These are phyloP conservation scores for Apomyelois bistriatella DNA, from an alignment of 2,888 invertebrate genomes.

Conservation along the genomic window DNA sequence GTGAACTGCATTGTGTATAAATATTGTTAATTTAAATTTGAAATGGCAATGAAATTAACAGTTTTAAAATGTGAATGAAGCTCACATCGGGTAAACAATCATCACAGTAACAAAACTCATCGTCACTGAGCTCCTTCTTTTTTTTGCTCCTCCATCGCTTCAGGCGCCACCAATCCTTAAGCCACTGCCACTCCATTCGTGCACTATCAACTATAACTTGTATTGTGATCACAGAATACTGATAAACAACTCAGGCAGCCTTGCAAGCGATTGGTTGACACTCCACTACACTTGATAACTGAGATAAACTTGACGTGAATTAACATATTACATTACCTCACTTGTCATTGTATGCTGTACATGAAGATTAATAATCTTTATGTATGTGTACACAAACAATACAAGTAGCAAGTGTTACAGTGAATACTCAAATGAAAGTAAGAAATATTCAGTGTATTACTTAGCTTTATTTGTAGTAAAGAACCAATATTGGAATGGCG, in stretches of 20 bases:
- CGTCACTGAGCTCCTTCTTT: constrained; percentile 73
- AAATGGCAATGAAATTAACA: not conserved
- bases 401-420: not conserved
- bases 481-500: not conserved
- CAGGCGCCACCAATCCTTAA: constrained; percentile 90
- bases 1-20: not conserved
- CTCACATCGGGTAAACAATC: constrained; percentile 83
- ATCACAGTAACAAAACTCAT: constrained; percentile 88
- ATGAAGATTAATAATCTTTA: constrained; percentile 46
- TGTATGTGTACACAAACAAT: constrained; percentile 3
- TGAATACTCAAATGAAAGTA: constrained; percentile 5
- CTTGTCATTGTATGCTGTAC: constrained; percentile 61
- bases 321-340: constrained; percentile 66
- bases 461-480: not conserved
- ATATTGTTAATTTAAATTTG: not conserved
- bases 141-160: constrained; percentile 83
- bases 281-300: constrained; percentile 54
- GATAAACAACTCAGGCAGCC: constrained; percentile 48
- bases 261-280: constrained; percentile 58
- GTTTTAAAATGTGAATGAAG: not conserved
- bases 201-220: constrained; percentile 43
- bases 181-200: constrained; percentile 88
- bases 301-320: constrained; percentile 73
- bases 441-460: not conserved
- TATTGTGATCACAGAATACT: constrained; percentile 45